These are phyloP conservation scores for Ammodytes dubius DNA, from an alignment of 2,113 vertebrate genomes.

Conservation along the genomic window DNA sequence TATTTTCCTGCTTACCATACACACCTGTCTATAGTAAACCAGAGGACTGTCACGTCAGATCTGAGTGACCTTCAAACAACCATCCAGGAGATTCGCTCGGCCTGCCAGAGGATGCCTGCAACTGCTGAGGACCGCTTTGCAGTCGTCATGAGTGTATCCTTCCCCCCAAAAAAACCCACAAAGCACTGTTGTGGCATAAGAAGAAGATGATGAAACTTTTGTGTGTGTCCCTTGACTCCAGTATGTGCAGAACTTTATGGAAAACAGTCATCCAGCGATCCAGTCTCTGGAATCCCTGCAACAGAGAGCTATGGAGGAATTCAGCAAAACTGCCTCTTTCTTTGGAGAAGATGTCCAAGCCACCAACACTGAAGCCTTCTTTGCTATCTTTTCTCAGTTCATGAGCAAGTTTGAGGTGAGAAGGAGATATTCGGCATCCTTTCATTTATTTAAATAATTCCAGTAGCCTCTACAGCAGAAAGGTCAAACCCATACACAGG, in stretches of 20 bases:
- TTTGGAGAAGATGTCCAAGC: conserved; percentile 94
- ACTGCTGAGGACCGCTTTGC: conserved; percentile 92
- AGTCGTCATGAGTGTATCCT: conserved; percentile 95
- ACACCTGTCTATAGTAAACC: conserved; percentile 87
- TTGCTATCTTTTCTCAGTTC: conserved; percentile 96
- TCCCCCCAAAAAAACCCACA: not conserved
- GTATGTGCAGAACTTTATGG: conserved; percentile 90
- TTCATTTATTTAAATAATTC: not conserved
- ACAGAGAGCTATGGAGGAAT: conserved; percentile 92
- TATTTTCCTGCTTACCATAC: not conserved
- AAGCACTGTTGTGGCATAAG: not conserved
- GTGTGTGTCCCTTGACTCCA: conserved; percentile 81
- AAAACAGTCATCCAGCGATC: conserved; percentile 91
- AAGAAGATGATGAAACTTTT: not conserved
- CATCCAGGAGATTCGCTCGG: conserved; percentile 91
- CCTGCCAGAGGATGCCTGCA: conserved; percentile 92
- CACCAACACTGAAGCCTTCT: conserved; percentile 94
- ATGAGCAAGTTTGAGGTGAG: conserved; percentile 96
- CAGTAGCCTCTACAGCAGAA: not conserved
- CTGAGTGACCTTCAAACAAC: conserved; percentile 92
- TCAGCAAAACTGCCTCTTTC: conserved; percentile 91
- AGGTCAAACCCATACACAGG: not conserved
- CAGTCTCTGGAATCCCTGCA: conserved; percentile 93
- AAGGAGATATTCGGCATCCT: conserved; percentile 1
- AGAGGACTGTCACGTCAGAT: conserved; percentile 90